Base-by-base conservation (phyloP, 1,140 invertebrate genomes). In the Plutomurus gul region DNA sequence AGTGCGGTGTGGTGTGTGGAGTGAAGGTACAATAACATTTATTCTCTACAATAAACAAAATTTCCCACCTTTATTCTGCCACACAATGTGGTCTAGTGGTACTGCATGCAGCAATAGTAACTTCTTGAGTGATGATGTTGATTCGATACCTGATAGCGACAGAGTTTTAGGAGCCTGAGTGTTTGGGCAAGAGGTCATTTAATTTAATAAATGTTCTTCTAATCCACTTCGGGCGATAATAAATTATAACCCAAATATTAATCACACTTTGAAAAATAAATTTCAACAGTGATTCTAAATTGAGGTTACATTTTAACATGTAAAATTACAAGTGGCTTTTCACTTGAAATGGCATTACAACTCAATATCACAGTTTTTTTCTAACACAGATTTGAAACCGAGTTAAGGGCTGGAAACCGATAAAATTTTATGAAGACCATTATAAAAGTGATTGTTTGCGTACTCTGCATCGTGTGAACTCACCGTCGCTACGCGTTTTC, bases 211-310 rank as follows among this genome's bases (percentile, higher is more conserved):
- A 37, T 77, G 77, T 18, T 36, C 20, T 77, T 83, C 79, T 79
- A 82, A 83, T 83, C 82, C 36, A 72, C 65, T 79, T 65, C 39
- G 76, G 79, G 82, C 79, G 79, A 83, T 10, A 83, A 13, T 11
- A 81, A 83, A 83, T 13, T 80, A 11, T 11, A 80, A 83, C 39
- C 18, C 39, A 37, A 56, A 39, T 18, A 40, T 80, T 81, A 83
- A 83, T 83, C 82, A 77, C 82, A 75, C 77, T 27, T 11, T 76
- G 49, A 25, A 46, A 4, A 60, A 30, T 3, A 8, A 0, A 60
- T 60, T 27, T 60, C 22, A 74, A 8, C 46, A 72, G 40, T 43
- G 27, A 60, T 60, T 60, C 51, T n/a, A 30, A 25, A 30, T 60
- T 60, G 25, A 33, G 51, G 51, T 60, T 60, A 60, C 51, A 60